Percentiles rank a stretch among this genome's conserved stretches.
Conservation (phyloP, 2,888 invertebrate genomes). For the Cotesia congregata region DNA sequence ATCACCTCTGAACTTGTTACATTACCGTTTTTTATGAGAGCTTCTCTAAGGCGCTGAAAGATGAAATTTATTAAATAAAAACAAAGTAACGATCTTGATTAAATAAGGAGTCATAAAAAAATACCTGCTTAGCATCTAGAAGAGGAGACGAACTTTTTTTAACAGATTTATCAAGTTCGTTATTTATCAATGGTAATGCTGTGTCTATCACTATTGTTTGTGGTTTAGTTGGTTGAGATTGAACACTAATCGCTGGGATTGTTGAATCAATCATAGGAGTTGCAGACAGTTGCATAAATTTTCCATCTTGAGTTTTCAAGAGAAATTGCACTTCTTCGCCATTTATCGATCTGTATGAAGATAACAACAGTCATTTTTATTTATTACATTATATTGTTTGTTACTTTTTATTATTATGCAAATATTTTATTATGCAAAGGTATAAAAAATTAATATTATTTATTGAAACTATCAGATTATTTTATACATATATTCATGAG, state of each 20-base stretch:
- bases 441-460: too few species aligned
- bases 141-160: slow-evolving; percentile 45
- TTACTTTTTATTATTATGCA: too few species aligned
- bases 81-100: slow-evolving; percentile 34
- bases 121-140: slow-evolving; percentile 67
- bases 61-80: neutral
- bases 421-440: too few species aligned
- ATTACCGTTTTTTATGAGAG: slow-evolving; percentile 60
- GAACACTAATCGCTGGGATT: slow-evolving; percentile 40
- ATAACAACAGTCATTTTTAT: slow-evolving; percentile 20
- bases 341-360: slow-evolving; percentile 59
- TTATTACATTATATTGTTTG: neutral
- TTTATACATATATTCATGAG: too few species aligned
- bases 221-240: slow-evolving; percentile 46
- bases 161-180: slow-evolving; percentile 38
- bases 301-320: slow-evolving; percentile 73
- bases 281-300: slow-evolving; percentile 71
- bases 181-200: slow-evolving; percentile 52
- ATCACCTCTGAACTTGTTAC: neutral
- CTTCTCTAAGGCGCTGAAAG: slow-evolving; percentile 71
- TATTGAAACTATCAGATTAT: too few species aligned
- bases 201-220: slow-evolving; percentile 56
- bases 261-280: slow-evolving; percentile 57
- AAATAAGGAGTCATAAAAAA: neutral
- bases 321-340: slow-evolving; percentile 70